A percentile compares a stretch with the other conserved stretches of the same genome.
Evolutionary conservation across 1,140 invertebrate genomes (phyloP).

Genomic region (Meloidogyne hapla): DNA sequence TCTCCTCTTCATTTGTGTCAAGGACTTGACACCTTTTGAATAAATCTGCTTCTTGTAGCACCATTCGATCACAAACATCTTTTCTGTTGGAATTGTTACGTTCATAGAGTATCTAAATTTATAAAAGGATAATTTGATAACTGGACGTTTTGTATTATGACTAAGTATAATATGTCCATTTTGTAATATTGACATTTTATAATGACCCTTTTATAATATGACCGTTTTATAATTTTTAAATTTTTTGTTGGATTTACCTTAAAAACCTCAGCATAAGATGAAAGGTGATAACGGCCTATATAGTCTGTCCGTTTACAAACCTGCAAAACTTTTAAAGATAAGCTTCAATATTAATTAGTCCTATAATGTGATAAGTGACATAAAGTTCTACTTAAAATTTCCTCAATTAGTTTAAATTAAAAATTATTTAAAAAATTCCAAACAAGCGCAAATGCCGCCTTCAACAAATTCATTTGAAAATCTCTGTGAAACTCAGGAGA

Average conservation of each 20-base stretch:
- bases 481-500: slow-evolving; percentile 42
- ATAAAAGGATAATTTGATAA: background rate
- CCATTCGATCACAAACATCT: slow-evolving; percentile 52
- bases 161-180: no score
- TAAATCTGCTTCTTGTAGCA: slow-evolving; percentile 47
- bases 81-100: slow-evolving; percentile 38
- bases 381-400: no score
- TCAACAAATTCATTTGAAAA: slow-evolving; percentile 55
- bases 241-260: slow-evolving; percentile 27
- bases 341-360: no score
- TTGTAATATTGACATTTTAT: slow-evolving; percentile 7
- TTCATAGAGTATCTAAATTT: slow-evolving; percentile 41
- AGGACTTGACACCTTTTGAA: slow-evolving; percentile 59
- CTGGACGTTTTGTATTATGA: background rate
- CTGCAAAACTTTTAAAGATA: slow-evolving; percentile 29
- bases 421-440: background rate
- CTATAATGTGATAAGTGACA: no score
- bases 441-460: slow-evolving; percentile 57
- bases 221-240: no score
- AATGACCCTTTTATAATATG: background rate
- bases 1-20: slow-evolving; percentile 33
- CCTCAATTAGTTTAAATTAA: background rate
- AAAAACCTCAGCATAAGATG: slow-evolving; percentile 53
- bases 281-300: slow-evolving; percentile 47
- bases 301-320: slow-evolving; percentile 56